A percentile compares a stretch with the other conserved stretches of the same genome.
phyloP scores from a whole-genome alignment of 2,888 invertebrate genomes.

The Nomada goodeniana region DNA sequence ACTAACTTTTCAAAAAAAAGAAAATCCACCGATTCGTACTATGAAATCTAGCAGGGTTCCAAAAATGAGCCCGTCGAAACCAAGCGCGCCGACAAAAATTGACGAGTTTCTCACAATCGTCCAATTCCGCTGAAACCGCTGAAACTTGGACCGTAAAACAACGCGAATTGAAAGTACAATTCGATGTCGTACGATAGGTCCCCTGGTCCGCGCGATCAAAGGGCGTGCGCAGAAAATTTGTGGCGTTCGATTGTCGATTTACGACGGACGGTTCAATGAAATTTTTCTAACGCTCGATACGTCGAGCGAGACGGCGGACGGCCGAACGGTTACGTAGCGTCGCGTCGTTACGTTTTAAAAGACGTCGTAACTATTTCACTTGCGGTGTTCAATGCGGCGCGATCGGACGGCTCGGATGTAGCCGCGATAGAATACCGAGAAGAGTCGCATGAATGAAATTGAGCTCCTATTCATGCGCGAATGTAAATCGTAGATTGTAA shows the following conservation, averaged over 20 bases:
- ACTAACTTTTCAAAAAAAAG: too few species aligned
- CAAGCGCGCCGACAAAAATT: too few species aligned
- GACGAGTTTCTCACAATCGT: too few species aligned
- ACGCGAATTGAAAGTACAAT: too few species aligned
- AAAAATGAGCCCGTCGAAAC: too few species aligned
- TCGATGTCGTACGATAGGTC: not conserved
- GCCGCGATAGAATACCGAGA: conserved; percentile 52
- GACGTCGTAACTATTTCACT: conserved; percentile 44
- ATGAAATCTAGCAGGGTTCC: too few species aligned
- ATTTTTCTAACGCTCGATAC: not conserved
- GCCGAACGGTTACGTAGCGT: not conserved
- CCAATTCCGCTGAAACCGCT: too few species aligned
- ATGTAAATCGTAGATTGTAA: conserved; percentile 73
- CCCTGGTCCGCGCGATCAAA: not conserved
- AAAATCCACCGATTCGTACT: too few species aligned
- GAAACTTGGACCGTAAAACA: too few species aligned
- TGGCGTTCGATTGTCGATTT: not conserved
- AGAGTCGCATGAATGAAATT: conserved; percentile 79
- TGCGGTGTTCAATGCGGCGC: conserved; percentile 38
- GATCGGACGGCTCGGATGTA: conserved; percentile 54
- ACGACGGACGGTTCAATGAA: not conserved
- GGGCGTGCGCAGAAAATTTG: not conserved
- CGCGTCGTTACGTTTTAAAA: conserved; percentile 1
- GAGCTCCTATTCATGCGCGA: conserved; percentile 77
- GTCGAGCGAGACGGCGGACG: not conserved